Evolutionary conservation across 2,888 invertebrate genomes (phyloP).

Genomic region (Rosalia funebris): DNA sequence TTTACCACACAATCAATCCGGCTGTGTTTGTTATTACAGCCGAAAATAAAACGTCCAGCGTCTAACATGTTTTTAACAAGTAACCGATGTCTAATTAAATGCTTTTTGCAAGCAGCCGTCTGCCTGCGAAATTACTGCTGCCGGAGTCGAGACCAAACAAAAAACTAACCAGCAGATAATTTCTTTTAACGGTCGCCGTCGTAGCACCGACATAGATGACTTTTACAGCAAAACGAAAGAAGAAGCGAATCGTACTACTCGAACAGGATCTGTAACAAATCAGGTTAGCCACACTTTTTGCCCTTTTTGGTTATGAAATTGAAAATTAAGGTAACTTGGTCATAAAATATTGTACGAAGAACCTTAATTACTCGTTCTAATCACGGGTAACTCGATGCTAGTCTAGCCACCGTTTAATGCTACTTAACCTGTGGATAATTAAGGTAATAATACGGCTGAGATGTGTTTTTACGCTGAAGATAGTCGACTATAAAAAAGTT

Average conservation of each 20-base stretch:
- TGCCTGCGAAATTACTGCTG: no score
- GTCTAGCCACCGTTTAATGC: not conserved
- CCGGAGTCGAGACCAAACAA: no score
- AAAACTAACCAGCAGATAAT: no score
- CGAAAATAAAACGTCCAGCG: no score
- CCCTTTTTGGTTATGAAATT: not conserved
- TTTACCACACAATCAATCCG: no score
- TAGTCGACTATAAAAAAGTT: no score
- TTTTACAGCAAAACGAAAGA: constrained; percentile 4
- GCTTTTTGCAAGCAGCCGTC: no score
- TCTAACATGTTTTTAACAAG: no score
- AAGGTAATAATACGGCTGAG: not conserved
- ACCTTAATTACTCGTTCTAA: not conserved
- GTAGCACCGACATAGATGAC: not conserved
- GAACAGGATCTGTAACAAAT: constrained; percentile 7
- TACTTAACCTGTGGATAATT: not conserved
- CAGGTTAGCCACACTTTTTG: constrained; percentile 3
- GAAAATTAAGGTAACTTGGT: constrained; percentile 12
- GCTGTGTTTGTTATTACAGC: no score
- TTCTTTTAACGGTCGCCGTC: not conserved
- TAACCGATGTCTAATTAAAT: no score
- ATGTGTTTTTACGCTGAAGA: no score
- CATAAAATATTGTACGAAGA: not conserved
- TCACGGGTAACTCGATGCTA: not conserved
- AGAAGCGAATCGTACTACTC: not conserved